Evolutionary conservation across 2,797 vertebrate species (phyloP).

Genomic region (Sebastes hopkinsi): DNA sequence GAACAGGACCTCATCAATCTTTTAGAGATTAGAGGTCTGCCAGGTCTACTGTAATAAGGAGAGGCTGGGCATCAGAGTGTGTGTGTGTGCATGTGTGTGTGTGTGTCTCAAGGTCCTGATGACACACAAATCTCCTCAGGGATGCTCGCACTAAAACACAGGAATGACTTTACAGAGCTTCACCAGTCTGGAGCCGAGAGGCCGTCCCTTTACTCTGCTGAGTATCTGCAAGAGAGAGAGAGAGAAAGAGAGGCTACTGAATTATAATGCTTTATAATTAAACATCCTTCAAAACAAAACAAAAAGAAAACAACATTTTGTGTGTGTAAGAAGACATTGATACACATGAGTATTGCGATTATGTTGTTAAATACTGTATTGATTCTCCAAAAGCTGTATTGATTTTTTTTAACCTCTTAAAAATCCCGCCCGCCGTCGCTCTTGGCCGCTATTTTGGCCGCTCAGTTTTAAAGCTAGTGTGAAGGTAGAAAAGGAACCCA

Average conservation of each 20-base stretch:
- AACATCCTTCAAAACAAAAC: background rate
- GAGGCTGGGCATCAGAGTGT: slow-evolving; percentile 22
- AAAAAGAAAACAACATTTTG: background rate
- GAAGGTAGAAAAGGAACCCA: no score
- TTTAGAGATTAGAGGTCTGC: slow-evolving; percentile 61
- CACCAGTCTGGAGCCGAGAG: slow-evolving; percentile 9
- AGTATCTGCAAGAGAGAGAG: slow-evolving; percentile 43
- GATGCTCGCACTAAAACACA: slow-evolving; percentile 23
- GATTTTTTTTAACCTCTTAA: no score
- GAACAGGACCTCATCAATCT: slow-evolving; percentile 71
- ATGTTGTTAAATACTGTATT: no score
- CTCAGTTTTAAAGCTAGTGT: no score
- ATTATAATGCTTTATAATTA: background rate
- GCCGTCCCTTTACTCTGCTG: background rate
- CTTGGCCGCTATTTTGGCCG: no score
- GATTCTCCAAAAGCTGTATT: no score
- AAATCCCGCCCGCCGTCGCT: no score
- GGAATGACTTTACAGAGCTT: slow-evolving; percentile 23
- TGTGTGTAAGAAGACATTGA: no score
- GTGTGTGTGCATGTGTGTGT: background rate
- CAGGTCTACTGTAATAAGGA: slow-evolving; percentile 33
- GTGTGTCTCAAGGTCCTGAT: slow-evolving; percentile 44
- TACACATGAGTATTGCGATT: no score
- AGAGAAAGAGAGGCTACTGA: background rate
- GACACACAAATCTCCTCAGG: slow-evolving; percentile 49